A percentile compares a stretch with the other conserved stretches of the same genome.
Conservation (phyloP, 2,113 vertebrate genomes). For the Onychostruthus taczanowskii region DNA sequence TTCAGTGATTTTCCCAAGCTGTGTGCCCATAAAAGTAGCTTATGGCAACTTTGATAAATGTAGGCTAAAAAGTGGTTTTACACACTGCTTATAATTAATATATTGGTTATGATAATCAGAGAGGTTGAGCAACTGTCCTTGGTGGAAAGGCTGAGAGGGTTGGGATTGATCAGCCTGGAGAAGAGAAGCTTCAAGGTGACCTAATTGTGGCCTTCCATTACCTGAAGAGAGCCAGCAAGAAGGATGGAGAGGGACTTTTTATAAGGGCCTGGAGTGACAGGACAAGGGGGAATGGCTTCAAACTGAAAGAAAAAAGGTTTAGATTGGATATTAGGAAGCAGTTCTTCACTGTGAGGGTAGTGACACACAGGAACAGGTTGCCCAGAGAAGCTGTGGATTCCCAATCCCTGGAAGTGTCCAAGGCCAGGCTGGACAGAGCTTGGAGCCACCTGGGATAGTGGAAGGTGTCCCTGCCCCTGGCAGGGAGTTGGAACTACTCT, state of each 20-base stretch:
- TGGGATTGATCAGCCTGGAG: neutral
- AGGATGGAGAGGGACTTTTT: neutral
- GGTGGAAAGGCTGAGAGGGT: neutral
- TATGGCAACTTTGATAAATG: neutral
- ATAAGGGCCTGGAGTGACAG: neutral
- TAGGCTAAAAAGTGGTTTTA: neutral
- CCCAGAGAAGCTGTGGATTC: neutral
- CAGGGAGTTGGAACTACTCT: neutral
- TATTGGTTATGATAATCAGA: neutral
- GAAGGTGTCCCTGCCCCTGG: neutral
- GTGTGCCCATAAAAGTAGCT: neutral
- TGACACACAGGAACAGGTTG: neutral
- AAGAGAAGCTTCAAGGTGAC: neutral
- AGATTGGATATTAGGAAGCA: neutral
- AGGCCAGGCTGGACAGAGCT: fast-evolving
- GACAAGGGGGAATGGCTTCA: neutral
- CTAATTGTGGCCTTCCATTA: neutral
- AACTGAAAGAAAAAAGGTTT: neutral
- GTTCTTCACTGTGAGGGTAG: neutral
- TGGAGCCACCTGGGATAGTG: neutral
- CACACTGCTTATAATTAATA: neutral
- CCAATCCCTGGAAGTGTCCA: neutral
- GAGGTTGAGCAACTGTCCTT: neutral
- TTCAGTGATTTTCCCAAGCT: neutral
- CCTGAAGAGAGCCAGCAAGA: neutral